Evolutionary conservation across 2,888 invertebrate species (phyloP).

Genomic region (Neria commutata): DNA sequence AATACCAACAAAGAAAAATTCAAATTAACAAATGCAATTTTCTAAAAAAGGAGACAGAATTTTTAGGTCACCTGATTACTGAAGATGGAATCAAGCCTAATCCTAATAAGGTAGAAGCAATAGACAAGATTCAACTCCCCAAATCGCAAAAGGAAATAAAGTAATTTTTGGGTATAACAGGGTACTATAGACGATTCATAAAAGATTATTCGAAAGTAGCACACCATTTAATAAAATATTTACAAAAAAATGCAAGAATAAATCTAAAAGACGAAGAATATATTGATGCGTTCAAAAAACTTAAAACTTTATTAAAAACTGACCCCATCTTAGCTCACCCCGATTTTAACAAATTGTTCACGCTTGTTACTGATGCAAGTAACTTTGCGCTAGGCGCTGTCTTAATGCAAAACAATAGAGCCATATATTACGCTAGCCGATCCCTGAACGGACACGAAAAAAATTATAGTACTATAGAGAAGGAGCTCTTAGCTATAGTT

Average conservation of each 20-base stretch:
- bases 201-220: background rate
- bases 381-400: too few species aligned
- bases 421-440: too few species aligned
- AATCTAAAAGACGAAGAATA: background rate
- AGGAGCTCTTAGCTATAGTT: constrained; percentile 19
- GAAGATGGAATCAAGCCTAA: background rate
- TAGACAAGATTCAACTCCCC: background rate
- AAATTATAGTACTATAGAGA: constrained; percentile 24
- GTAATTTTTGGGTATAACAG: too few species aligned
- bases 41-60: background rate
- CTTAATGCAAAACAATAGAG: too few species aligned
- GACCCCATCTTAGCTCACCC: constrained; percentile 12
- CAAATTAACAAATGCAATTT: background rate
- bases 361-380: too few species aligned
- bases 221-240: background rate
- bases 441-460: too few species aligned
- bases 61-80: background rate
- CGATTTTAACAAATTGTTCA: constrained; percentile 15
- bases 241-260: too few species aligned
- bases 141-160: too few species aligned
- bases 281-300: constrained; percentile 7
- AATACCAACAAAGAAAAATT: too few species aligned
- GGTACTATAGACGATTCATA: too few species aligned
- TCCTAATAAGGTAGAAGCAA: background rate
- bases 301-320: constrained; percentile 15